Evolutionary conservation across 2,888 invertebrate species (phyloP).

Genomic region (Eupithecia inturbata): DNA sequence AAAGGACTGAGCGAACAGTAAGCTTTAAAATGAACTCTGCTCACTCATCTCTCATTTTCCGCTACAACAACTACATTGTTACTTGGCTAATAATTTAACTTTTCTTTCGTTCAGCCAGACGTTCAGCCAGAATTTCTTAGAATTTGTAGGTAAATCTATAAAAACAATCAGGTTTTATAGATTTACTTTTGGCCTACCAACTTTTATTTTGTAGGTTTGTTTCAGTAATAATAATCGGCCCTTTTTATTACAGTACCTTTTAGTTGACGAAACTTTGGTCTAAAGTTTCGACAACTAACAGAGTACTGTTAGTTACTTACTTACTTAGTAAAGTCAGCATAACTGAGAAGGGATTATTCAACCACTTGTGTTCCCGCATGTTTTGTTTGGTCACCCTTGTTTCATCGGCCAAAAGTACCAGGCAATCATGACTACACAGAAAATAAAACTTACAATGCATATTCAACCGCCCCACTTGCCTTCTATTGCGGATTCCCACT

Average conservation of each 20-base stretch:
- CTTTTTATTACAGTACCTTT: too few relatives aligned
- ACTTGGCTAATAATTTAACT: not conserved
- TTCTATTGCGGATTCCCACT: constrained; percentile 91
- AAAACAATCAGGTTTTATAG: not conserved
- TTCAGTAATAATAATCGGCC: too few relatives aligned
- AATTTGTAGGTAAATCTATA: not conserved
- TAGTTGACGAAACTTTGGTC: too few relatives aligned
- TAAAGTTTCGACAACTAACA: not conserved
- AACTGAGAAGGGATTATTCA: not conserved
- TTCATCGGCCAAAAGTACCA: too few relatives aligned
- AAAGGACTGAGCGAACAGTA: too few relatives aligned
- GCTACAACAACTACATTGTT: too few relatives aligned
- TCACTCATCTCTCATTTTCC: too few relatives aligned
- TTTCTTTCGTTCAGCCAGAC: not conserved
- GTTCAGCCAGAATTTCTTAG: not conserved
- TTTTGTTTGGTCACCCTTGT: not conserved
- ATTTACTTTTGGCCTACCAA: too few relatives aligned
- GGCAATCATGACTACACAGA: constrained; percentile 17
- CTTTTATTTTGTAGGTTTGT: not conserved
- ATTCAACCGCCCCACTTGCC: constrained; percentile 94
- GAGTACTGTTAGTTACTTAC: too few relatives aligned
- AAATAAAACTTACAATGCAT: constrained; percentile 91
- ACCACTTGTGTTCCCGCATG: not conserved
- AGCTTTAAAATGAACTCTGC: too few relatives aligned
- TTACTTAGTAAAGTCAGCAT: too few relatives aligned